Evolutionary conservation across 2,888 invertebrate species (phyloP).

Genomic region (Thymelicus acteon): DNA sequence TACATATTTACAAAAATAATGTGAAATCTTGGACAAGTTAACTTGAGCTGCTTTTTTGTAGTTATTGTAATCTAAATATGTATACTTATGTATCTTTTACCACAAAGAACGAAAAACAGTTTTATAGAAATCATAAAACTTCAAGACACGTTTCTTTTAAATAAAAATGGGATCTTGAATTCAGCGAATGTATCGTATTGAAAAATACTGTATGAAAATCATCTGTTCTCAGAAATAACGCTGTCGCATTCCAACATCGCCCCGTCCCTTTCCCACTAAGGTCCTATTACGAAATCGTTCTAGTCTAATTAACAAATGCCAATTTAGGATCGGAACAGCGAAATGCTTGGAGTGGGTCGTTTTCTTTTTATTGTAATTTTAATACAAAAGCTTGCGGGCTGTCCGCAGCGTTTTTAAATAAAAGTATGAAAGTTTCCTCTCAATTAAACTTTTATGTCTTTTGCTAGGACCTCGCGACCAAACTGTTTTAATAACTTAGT

Average conservation of each 20-base stretch:
- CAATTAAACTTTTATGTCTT: conserved; percentile 26
- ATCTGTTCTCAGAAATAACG: neutral
- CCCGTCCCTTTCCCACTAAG: conserved; percentile 12
- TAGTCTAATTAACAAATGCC: conserved; percentile 47
- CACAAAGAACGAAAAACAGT: too few species aligned
- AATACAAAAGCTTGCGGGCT: conserved; percentile 33
- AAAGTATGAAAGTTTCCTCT: conserved; percentile 23
- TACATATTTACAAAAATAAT: too few species aligned
- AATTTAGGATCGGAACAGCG: conserved; percentile 43
- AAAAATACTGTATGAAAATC: neutral
- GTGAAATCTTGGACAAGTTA: too few species aligned
- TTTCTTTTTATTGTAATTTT: conserved; percentile 33
- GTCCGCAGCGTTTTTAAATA: conserved; percentile 28
- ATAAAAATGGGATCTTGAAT: conserved; percentile 7
- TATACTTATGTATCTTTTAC: too few species aligned
- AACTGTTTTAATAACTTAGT: conserved; percentile 6
- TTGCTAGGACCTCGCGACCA: conserved; percentile 8
- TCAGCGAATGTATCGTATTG: neutral
- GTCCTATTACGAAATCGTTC: conserved; percentile 31
- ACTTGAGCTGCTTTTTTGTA: too few species aligned
- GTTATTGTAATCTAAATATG: too few species aligned
- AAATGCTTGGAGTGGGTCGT: conserved; percentile 31
- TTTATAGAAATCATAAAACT: too few species aligned
- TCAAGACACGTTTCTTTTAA: neutral
- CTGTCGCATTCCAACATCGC: neutral